Base-by-base conservation (phyloP, 2,797 vertebrate genomes). In the Sarcoramphus papa region DNA sequence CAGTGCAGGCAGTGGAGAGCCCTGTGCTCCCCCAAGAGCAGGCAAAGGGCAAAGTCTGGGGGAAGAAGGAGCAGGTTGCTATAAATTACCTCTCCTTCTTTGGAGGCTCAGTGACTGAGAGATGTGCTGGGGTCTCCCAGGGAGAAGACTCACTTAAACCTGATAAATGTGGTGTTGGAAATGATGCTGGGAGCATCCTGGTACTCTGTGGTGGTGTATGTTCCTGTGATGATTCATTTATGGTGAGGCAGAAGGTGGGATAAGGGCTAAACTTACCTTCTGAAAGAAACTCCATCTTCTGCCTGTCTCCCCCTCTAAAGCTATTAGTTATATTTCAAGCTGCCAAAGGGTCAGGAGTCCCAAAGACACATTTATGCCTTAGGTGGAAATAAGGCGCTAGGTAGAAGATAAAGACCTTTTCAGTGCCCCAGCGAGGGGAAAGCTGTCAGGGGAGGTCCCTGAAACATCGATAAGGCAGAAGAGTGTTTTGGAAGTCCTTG, bases 21-120 rank as follows among this genome's bases (percentile, higher is more conserved):
- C 21, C 56, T 53, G 12, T 31, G 28, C 17, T 69, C 21, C 35
- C 23, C 35, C 0, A 0, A 31, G 20, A 37, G 19, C 28, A 3
- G 35, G 28, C 0, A 0, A 72, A 81, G 35, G 20, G 15, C 27
- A 31, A 62, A 65, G 33, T 54, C 48, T 8, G 35, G 14, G 31
- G 21, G 17, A 35, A 45, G 56, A 78, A 87, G 43, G 48, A 82
- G 15, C 16, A 18, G 9, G 10, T 31, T 67, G 57, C 35, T 28
- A 14, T 83, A 59, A 88, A 82, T 90, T 21, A 24, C 37, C 19
- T 74, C 3, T 57, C n/a, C 6, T 0, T 24, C 45, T 60, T 18
- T 27, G 2, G 3, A 51, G 69, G n/a, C 25, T 79, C n/a, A 18
- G 40, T 43, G 72, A 43, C 43, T 4, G 5, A 69, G 64, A 80